These are phyloP conservation scores for Heliocidaris tuberculata DNA, from an alignment of 35 echinoderm and acorn worm genomes.

Conservation along the genomic window DNA sequence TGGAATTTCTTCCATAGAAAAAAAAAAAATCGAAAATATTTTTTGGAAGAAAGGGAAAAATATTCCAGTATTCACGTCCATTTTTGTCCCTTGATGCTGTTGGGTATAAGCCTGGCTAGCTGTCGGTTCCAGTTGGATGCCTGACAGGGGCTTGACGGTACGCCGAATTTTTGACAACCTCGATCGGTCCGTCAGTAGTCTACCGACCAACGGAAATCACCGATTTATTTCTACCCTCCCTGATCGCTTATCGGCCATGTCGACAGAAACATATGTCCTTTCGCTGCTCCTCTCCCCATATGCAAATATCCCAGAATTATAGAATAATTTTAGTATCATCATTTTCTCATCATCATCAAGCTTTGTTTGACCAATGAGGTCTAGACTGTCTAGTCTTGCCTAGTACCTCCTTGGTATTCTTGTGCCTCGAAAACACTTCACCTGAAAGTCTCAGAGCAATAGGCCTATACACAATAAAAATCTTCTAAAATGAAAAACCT, in stretches of 20 bases:
- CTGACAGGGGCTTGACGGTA: slow-evolving; percentile 21
- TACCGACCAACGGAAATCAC: slow-evolving; percentile 39
- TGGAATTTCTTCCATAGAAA: too few species aligned
- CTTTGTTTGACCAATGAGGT: not conserved
- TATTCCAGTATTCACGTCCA: not conserved
- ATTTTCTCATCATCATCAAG: not conserved
- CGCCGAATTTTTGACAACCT: not conserved
- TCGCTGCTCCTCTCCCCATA: not conserved
- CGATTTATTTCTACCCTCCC: slow-evolving; percentile 10
- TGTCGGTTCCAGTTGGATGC: slow-evolving; percentile 5
- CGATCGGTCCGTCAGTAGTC: slow-evolving; percentile 9
- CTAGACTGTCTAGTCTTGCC: too few species aligned
- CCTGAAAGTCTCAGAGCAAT: too few species aligned
- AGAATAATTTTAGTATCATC: not conserved
- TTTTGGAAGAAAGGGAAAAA: not conserved
- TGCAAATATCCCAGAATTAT: not conserved
- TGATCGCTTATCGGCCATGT: not conserved
- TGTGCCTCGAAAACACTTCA: too few species aligned
- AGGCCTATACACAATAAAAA: too few species aligned
- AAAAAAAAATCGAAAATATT: not conserved
- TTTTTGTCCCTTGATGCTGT: not conserved
- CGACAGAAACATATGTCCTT: slow-evolving; percentile 25
- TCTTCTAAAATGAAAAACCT: too few species aligned
- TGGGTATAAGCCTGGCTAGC: not conserved
- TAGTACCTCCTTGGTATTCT: too few species aligned